Evolutionary conservation across 2,797 vertebrate genomes (phyloP).

Genomic region (Gymnoscopelus microlampas): DNA sequence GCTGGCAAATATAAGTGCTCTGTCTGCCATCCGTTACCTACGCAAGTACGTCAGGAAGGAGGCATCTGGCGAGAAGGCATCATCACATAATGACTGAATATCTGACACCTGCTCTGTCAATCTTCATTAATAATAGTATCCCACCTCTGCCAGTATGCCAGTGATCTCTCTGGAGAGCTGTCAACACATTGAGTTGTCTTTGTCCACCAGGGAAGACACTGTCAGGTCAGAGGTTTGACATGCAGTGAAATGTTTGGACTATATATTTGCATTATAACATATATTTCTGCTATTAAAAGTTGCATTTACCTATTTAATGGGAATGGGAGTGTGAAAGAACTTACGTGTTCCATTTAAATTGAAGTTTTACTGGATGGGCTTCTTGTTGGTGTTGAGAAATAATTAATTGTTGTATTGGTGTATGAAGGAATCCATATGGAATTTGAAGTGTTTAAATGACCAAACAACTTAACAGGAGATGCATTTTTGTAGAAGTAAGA

Average conservation of each 20-base stretch:
- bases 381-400: background rate
- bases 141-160: background rate
- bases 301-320: background rate
- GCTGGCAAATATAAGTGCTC: slow-evolving; percentile 90
- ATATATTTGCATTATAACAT: slow-evolving; percentile 15
- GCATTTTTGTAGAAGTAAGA: slow-evolving; percentile 11
- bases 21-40: slow-evolving; percentile 94
- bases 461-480: slow-evolving; percentile 28
- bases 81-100: slow-evolving; percentile 25
- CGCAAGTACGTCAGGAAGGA: slow-evolving; percentile 81
- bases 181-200: background rate
- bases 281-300: background rate
- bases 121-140: slow-evolving; percentile 1
- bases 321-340: background rate
- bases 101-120: slow-evolving; percentile 42
- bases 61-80: slow-evolving; percentile 40
- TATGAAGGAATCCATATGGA: slow-evolving; percentile 16
- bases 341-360: background rate
- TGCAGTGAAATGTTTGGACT: slow-evolving; percentile 28
- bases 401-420: background rate
- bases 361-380: background rate
- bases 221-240: slow-evolving; percentile 2
- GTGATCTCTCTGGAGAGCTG: slow-evolving; percentile 2
- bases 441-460: slow-evolving; percentile 26
- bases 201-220: background rate